phyloP scores from a whole-genome alignment of 2,113 vertebrate species.

The Okapia johnstoni region DNA sequence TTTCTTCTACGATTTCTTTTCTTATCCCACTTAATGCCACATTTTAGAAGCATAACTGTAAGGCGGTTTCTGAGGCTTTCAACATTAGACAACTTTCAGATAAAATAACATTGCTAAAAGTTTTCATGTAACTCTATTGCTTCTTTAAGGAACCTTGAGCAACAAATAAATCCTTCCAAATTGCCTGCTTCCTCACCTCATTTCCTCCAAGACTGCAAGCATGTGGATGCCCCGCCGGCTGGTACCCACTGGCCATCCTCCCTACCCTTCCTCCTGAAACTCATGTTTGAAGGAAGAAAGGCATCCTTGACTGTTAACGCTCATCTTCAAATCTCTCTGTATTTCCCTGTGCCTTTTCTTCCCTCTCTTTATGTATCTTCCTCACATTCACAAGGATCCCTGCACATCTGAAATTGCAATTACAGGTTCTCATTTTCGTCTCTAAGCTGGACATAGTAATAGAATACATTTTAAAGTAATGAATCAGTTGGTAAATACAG shows the following conservation, averaged over 20 bases:
- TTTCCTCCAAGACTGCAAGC: not conserved
- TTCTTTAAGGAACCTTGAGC: not conserved
- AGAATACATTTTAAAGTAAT: not conserved
- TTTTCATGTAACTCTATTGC: not conserved
- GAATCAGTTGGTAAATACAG: not conserved
- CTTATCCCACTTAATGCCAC: not conserved
- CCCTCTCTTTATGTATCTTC: not conserved
- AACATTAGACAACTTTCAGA: not conserved
- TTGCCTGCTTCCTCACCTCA: not conserved
- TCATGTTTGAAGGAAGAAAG: not conserved
- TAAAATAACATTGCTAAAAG: not conserved
- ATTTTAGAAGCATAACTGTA: not conserved
- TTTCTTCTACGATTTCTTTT: not conserved
- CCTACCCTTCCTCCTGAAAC: not conserved
- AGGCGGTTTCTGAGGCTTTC: not conserved
- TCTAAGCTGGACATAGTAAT: not conserved
- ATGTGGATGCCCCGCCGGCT: rapidly evolving
- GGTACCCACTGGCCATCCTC: too few relatives aligned
- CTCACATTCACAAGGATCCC: not conserved
- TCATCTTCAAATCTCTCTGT: not conserved
- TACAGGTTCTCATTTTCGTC: not conserved
- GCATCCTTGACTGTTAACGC: not conserved
- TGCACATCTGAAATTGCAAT: not conserved
- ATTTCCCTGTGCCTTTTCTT: not conserved
- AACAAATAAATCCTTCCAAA: not conserved